phyloP scores from a whole-genome alignment of 2,888 invertebrate genomes.

The Andrena minutula region DNA sequence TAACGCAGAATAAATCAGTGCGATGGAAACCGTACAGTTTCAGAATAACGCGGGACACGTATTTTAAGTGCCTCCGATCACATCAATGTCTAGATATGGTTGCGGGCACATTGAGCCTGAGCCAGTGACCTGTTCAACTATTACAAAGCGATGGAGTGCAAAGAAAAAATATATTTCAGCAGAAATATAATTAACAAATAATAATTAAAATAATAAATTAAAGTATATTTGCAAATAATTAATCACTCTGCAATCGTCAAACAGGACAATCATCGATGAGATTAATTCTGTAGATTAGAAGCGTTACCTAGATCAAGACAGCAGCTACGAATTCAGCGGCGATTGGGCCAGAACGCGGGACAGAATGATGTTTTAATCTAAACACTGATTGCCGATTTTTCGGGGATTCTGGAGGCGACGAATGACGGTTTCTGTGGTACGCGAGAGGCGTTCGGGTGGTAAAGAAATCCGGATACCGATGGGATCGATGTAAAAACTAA shows the following conservation, averaged over 20 bases:
- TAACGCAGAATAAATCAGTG: background rate
- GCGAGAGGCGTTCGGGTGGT: background rate
- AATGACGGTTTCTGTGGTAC: background rate
- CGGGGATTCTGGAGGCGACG: too few relatives aligned
- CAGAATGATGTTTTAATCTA: too few relatives aligned
- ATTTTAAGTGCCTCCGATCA: background rate
- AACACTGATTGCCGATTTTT: background rate
- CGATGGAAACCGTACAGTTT: background rate
- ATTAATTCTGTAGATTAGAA: background rate
- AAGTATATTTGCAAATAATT: too few relatives aligned
- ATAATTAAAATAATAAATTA: too few relatives aligned
- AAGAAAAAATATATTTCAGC: background rate
- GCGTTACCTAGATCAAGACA: background rate
- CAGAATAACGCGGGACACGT: background rate
- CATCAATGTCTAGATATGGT: slow-evolving; percentile 29
- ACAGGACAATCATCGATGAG: too few relatives aligned
- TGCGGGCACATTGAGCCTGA: background rate
- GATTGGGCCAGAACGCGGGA: background rate
- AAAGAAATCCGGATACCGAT: slow-evolving; percentile 26
- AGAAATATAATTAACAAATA: too few relatives aligned
- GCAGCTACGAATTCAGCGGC: background rate
- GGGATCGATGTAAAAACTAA: slow-evolving; percentile 44
- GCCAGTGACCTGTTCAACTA: slow-evolving; percentile 12
- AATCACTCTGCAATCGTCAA: too few relatives aligned
- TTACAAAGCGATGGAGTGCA: background rate